Conservation (phyloP, 2,113 vertebrate species). For the Noturus placidus region DNA sequence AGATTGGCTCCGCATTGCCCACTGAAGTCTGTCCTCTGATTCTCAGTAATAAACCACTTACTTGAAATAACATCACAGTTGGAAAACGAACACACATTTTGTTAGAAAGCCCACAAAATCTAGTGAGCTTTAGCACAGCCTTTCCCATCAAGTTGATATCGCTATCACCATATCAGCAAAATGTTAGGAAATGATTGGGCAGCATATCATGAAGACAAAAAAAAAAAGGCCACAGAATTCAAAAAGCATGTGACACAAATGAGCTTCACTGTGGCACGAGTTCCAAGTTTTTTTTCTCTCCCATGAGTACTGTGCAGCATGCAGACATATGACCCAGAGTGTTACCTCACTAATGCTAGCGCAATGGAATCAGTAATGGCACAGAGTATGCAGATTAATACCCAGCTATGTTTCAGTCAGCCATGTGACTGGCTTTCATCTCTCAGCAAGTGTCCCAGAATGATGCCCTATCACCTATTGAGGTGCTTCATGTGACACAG, state of each 20-base stretch:
- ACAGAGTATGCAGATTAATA: slow-evolving; percentile 30
- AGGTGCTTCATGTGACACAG: slow-evolving; percentile 36
- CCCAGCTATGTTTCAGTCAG: slow-evolving; percentile 50
- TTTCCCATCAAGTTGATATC: slow-evolving; percentile 53
- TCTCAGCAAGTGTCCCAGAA: slow-evolving; percentile 32
- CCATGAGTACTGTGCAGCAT: slow-evolving; percentile 19
- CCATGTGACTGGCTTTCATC: slow-evolving; percentile 62
- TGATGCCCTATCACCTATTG: slow-evolving; percentile 43
- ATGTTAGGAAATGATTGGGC: slow-evolving; percentile 58
- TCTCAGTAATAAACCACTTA: slow-evolving; percentile 57
- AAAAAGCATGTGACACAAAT: slow-evolving; percentile 58
- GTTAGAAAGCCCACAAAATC: slow-evolving; percentile 52
- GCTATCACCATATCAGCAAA: slow-evolving; percentile 43
- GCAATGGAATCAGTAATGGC: slow-evolving; percentile 48
- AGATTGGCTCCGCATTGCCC: slow-evolving; percentile 48
- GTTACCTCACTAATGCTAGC: slow-evolving; percentile 63
- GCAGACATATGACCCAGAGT: slow-evolving; percentile 37
- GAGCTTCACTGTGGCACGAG: not conserved
- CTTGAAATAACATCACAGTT: slow-evolving; percentile 48
- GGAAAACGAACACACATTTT: slow-evolving; percentile 2
- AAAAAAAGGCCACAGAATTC: slow-evolving; percentile 75
- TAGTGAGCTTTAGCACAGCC: slow-evolving; percentile 51
- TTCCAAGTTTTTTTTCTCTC: not conserved
- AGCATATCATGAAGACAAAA: slow-evolving; percentile 64
- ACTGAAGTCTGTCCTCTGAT: slow-evolving; percentile 43